Evolutionary conservation across 2,113 vertebrate species (phyloP).

Genomic region (Labrus mixtus): DNA sequence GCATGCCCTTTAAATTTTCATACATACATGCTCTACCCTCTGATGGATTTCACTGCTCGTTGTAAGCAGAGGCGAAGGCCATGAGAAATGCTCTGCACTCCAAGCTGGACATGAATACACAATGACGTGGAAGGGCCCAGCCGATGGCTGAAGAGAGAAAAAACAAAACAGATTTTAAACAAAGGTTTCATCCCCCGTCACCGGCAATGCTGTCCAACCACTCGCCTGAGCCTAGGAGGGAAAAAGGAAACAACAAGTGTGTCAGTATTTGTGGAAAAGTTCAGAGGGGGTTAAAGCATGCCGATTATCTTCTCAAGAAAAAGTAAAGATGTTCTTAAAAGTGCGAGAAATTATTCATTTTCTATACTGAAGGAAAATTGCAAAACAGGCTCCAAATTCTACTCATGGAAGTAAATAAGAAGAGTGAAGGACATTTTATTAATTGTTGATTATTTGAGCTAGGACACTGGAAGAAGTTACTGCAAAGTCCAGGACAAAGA

Average conservation of each 20-base stretch:
- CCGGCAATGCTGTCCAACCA: neutral
- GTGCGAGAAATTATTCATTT: too few relatives aligned
- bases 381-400: too few relatives aligned
- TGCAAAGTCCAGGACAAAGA: too few relatives aligned
- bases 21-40: neutral
- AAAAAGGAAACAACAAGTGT: neutral
- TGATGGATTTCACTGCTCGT: constrained; percentile 13
- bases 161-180: neutral
- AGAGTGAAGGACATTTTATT: too few relatives aligned
- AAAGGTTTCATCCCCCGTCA: neutral
- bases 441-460: too few relatives aligned
- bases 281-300: too few relatives aligned
- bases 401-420: too few relatives aligned
- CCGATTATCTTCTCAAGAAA: too few relatives aligned
- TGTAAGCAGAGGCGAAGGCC: constrained; percentile 16
- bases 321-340: too few relatives aligned
- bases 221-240: constrained; percentile 1
- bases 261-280: too few relatives aligned
- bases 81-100: neutral
- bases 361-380: too few relatives aligned
- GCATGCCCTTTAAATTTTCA: constrained; percentile 22
- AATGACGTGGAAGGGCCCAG: neutral
- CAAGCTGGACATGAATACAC: constrained; percentile 9
- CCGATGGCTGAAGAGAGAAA: neutral
- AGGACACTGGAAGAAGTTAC: too few relatives aligned